Evolutionary conservation across 2,888 invertebrate genomes (phyloP).

Genomic region (Cheilosia variabilis): DNA sequence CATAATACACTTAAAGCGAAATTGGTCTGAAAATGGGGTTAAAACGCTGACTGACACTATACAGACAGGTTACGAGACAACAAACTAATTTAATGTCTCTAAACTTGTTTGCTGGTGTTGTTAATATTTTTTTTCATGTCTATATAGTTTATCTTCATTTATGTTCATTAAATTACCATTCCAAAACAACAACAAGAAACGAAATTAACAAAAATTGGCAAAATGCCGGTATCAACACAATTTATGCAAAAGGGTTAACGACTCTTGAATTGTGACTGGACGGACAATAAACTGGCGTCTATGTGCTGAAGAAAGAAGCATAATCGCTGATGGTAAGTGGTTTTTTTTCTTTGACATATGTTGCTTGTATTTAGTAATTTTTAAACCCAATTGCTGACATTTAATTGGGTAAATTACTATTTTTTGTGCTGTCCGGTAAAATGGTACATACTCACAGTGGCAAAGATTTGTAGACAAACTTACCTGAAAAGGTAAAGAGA

Average conservation of each 20-base stretch:
- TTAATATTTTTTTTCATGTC: background rate
- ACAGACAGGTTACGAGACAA: slow-evolving; percentile 5
- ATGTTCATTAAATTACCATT: slow-evolving; percentile 35
- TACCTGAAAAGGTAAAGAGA: slow-evolving; percentile 13
- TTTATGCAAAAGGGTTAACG: slow-evolving; percentile 53
- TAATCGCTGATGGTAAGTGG: background rate
- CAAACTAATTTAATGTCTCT: slow-evolving; percentile 40
- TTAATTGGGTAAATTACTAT: no score
- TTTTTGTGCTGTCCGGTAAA: no score
- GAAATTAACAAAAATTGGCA: slow-evolving; percentile 50
- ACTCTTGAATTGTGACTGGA: slow-evolving; percentile 21
- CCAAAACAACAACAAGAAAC: slow-evolving; percentile 27
- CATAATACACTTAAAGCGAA: slow-evolving; percentile 17
- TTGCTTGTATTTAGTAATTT: background rate
- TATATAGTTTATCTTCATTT: slow-evolving; percentile 25
- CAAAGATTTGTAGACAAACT: background rate
- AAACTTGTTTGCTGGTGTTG: slow-evolving; percentile 43
- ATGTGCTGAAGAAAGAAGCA: background rate
- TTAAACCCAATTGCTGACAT: no score
- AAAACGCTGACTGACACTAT: slow-evolving; percentile 13
- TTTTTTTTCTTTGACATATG: background rate
- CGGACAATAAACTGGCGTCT: background rate
- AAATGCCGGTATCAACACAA: slow-evolving; percentile 42
- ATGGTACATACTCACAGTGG: background rate
- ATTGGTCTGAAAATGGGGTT: background rate